These are phyloP conservation scores for Thripadectes ignobilis DNA, from an alignment of 2,797 vertebrate species.

Conservation along the genomic window DNA sequence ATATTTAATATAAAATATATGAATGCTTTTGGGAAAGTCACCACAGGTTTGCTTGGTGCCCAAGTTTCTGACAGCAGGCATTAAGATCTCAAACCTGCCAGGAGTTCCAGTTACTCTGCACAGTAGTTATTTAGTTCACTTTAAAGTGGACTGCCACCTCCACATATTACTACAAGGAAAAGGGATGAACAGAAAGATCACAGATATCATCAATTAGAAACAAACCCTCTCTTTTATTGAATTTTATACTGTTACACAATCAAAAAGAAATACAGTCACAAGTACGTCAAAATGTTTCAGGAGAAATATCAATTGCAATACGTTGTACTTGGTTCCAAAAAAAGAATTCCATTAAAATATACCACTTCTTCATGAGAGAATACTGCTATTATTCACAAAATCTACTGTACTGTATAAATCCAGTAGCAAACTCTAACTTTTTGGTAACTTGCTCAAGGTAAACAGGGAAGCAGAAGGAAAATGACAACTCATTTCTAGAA, in stretches of 20 bases:
- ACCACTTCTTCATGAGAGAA: conserved; percentile 67
- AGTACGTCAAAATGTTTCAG: conserved; percentile 64
- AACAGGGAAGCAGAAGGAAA: conserved; percentile 54
- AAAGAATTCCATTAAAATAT: conserved; percentile 69
- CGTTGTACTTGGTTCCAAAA: conserved; percentile 67
- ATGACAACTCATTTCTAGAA: neutral
- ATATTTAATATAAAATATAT: neutral
- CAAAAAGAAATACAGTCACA: conserved; percentile 71
- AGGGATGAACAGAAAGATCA: neutral
- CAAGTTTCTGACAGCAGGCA: neutral
- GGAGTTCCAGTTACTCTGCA: neutral
- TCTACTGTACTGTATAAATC: conserved; percentile 55
- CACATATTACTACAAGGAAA: neutral
- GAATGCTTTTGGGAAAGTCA: neutral
- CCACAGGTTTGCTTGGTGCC: neutral
- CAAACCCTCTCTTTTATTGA: conserved; percentile 69
- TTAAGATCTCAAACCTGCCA: neutral
- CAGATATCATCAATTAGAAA: conserved; percentile 24
- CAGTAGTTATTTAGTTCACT: neutral
- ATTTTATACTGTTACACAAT: conserved; percentile 66
- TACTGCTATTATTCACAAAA: conserved; percentile 69
- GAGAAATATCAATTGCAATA: conserved; percentile 60
- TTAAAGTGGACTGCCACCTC: neutral
- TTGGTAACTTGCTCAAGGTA: conserved; percentile 65
- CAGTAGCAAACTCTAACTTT: conserved; percentile 61